Conservation (phyloP, 2,113 vertebrate species). For the Physeter macrocephalus region DNA sequence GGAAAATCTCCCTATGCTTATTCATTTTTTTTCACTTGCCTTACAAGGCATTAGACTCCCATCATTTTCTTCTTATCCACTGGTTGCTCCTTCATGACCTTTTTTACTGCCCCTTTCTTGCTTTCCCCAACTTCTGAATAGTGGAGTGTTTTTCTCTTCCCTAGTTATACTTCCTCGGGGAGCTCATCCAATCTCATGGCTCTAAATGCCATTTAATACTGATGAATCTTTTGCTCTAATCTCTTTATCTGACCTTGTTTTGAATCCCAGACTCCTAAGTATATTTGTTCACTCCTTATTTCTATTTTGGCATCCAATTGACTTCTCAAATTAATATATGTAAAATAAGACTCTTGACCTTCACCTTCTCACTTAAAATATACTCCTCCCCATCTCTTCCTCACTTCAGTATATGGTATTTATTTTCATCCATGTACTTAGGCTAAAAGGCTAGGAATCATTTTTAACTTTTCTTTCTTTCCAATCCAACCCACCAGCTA, state of each 20-base stretch:
- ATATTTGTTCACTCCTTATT: neutral
- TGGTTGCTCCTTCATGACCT: neutral
- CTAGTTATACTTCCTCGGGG: neutral
- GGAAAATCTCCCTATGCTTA: neutral
- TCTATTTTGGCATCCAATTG: neutral
- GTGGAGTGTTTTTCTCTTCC: neutral
- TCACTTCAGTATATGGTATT: neutral
- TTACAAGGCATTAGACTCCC: neutral
- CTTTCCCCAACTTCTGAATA: neutral
- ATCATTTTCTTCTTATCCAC: neutral
- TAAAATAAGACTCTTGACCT: neutral
- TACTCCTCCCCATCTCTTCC: neutral
- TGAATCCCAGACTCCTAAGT: neutral
- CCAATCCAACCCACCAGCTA: neutral
- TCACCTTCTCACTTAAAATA: neutral
- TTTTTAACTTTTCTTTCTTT: neutral
- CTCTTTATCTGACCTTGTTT: neutral
- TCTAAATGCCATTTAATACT: neutral
- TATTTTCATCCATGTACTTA: neutral
- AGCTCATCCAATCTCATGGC: neutral
- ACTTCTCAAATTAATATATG: neutral
- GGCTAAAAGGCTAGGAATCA: neutral
- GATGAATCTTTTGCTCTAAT: neutral
- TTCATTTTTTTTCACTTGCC: neutral
- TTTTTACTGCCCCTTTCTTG: neutral